These are phyloP conservation scores for Chiridota heheva DNA, from an alignment of 35 echinoderm and acorn worm genomes.

Conservation along the genomic window DNA sequence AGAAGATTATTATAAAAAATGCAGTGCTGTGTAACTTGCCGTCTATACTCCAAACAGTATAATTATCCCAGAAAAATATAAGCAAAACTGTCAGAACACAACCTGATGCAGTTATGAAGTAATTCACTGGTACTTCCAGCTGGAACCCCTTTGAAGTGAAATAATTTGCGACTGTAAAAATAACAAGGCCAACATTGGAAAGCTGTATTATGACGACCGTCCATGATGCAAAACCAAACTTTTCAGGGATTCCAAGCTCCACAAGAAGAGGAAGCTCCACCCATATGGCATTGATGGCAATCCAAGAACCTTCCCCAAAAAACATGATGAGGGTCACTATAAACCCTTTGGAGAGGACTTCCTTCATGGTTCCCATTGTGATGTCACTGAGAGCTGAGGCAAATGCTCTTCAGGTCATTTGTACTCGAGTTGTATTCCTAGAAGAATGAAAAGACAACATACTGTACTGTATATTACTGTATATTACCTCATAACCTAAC, in stretches of 20 bases:
- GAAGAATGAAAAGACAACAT: no score
- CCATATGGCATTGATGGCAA: slow-evolving; percentile 54
- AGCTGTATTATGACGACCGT: slow-evolving; percentile 54
- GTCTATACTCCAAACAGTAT: slow-evolving; percentile 37
- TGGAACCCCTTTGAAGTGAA: slow-evolving; percentile 23
- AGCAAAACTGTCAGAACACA: slow-evolving; percentile 26
- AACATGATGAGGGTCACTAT: background rate
- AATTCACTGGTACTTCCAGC: slow-evolving; percentile 53
- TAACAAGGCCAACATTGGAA: slow-evolving; percentile 46
- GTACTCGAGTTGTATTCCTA: no score
- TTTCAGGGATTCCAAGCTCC: slow-evolving; percentile 47
- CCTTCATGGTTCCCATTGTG: no score
- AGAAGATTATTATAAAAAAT: slow-evolving; percentile 23
- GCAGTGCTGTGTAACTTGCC: background rate
- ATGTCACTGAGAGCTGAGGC: no score
- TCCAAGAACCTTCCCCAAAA: slow-evolving; percentile 58
- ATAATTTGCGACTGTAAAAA: slow-evolving; percentile 44
- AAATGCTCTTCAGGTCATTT: no score
- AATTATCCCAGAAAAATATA: slow-evolving; percentile 61
- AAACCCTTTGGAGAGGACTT: no score
- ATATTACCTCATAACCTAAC: no score
- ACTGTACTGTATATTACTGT: no score
- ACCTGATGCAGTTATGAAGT: slow-evolving; percentile 38
- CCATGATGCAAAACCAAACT: slow-evolving; percentile 51
- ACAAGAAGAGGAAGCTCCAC: slow-evolving; percentile 60